Evolutionary conservation across 92 coral and sea anemone species (phyloP), one percentile per base, ranked within the genome.

Genomic region (Parazoanthus darwini): DNA sequence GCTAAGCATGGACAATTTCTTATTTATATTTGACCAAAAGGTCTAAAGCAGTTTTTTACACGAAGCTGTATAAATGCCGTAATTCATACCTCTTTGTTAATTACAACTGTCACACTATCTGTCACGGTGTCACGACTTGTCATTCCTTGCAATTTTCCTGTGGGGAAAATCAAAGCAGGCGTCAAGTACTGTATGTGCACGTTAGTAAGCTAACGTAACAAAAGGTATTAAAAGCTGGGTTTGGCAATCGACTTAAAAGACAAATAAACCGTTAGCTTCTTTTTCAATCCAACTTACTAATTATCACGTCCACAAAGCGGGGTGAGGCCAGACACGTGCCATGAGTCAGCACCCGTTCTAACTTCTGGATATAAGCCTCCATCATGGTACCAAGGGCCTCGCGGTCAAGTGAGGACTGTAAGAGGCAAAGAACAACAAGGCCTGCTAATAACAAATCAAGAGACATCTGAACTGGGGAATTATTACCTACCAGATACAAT

Each of bases 251-350:
- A 73, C 0, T 33, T 29, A 10, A 29, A 25, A 36, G 20, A 10
- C 43, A 33, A 33, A 11, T 4, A 8, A 72, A 23, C 35, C 33
- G 13, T 11, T 2, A 54, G 59, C 18, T 14, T 18, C 25, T 43
- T 33, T 46, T n/a, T 58, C 29, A 0, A 7, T 7, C 63, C 79
- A 15, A 48, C 79, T 43, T 71, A 94, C 98, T 91, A 86, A 77
- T 88, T 38, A 91, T 79, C 43, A 86, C 81, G 68, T 48, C 59
- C 79, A 75, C 10, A 20, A 94, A 81, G 23, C 91, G 93, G 77
- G 91, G 92, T 9, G 96, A 94, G 44, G 96, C 76, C 25, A 91
- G n/a, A 71, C 91, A 91, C 18, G 93, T 93, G 65, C 93, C 92
- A 33, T 92, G 91, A 37, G 85, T 76, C 86, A 94, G 77, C 16